Evolutionary conservation across 35 echinoderm and acorn worm genomes (phyloP).

Genomic region (Heliocidaris tuberculata): DNA sequence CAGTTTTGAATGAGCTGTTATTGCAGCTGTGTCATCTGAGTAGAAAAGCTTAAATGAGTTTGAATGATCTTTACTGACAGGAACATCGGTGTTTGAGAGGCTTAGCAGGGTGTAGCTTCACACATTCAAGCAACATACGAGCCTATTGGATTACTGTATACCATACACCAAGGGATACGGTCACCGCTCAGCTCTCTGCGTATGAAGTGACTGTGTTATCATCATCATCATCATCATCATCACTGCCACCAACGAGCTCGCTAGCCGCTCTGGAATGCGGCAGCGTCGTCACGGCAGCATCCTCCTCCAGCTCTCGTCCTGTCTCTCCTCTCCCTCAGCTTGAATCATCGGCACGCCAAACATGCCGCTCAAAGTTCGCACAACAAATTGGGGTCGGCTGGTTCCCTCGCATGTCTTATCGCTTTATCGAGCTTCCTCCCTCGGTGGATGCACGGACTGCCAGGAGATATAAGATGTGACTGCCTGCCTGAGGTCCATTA

Average conservation of each 20-base stretch:
- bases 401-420: neutral
- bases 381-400: constrained; percentile 14
- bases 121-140: neutral
- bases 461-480: neutral
- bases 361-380: constrained; percentile 7
- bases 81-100: neutral
- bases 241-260: neutral
- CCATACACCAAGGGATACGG: neutral
- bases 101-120: neutral
- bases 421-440: neutral
- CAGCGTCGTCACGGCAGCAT: neutral
- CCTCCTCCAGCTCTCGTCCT: neutral
- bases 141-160: neutral
- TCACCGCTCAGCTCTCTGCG: neutral
- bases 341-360: constrained; percentile 9
- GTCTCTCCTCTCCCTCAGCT: neutral
- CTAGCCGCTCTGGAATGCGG: neutral
- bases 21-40: no score
- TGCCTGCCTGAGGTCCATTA: neutral
- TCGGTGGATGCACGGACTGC: neutral
- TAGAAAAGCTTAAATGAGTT: neutral
- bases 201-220: neutral
- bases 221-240: neutral
- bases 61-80: neutral
- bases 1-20: no score